Evolutionary conservation across 1,140 invertebrate genomes (phyloP), one percentile per base, ranked within the genome.

Genomic region (Theocolax elegans): DNA sequence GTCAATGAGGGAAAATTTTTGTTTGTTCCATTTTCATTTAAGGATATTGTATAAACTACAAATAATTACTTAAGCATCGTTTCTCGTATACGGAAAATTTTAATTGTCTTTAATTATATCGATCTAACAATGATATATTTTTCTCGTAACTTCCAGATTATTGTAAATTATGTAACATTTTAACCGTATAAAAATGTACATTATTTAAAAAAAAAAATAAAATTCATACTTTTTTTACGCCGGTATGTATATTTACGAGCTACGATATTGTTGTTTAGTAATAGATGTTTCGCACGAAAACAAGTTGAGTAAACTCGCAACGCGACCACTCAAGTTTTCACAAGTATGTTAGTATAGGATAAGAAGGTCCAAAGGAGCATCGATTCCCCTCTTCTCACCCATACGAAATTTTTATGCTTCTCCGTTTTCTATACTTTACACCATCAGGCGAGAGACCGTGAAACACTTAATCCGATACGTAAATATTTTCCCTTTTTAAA

Each of bases 321-420:
- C 4, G 12, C 1, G 19, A 40, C 9, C 19, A 38, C 19, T 23
- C 4, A 23, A 54, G 3, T 10, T 54, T 54, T 54, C 23, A 51
- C n/a, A 19, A 40, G 8, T 23, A 9, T 49, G 29, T 49, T 63
- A n/a, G 46, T 46, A 49, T 63, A 63, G 44, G 60, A 49, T 19
- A 7, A n/a, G 10, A 63, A 19, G n/a, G 31, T 29, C n/a, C 27
- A 10, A 51, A 15, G 21, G 6, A 51, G 10, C 2, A 21, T 17
- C 17, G 46, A 48, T 48, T 31, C 27, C 15, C 17, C 27, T 31
- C 15, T 54, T 54, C 27, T 54, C 4, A 15, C 25, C 6, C 13
- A 31, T 2, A 1, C 29, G 27, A 54, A 54, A 17, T 54, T 54
- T n/a, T 54, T 54, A 54, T 17, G 31, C n/a, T 54, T 54, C 25